Evolutionary conservation across 2,888 invertebrate genomes (phyloP).

Genomic region (Lycophotia porphyrea): DNA sequence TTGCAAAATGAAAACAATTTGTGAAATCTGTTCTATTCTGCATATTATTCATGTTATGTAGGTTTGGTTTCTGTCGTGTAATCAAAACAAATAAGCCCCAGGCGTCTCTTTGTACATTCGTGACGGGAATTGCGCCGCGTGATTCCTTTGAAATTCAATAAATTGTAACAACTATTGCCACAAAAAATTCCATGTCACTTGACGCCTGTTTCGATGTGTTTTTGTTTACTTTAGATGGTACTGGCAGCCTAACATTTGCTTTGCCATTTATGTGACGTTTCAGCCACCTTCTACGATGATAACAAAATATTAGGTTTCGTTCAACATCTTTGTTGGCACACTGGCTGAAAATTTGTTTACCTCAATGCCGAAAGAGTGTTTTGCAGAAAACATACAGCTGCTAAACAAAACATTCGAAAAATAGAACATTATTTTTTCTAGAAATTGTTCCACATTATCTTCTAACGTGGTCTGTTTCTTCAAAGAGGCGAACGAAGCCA

Average conservation of each 20-base stretch:
- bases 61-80: constrained; percentile 42
- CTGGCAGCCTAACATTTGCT: constrained; percentile 30
- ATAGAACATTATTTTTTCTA: not conserved
- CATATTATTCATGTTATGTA: constrained; percentile 3
- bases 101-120: constrained; percentile 63
- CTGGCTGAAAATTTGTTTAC: not conserved
- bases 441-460: constrained; percentile 12
- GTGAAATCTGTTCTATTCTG: constrained; percentile 17
- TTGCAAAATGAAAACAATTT: constrained; percentile 4
- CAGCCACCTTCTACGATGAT: not conserved
- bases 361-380: not conserved
- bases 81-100: constrained; percentile 61
- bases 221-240: constrained; percentile 36
- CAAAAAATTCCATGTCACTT: constrained; percentile 32
- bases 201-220: constrained; percentile 15
- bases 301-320: constrained; percentile 22
- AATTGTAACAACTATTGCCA: constrained; percentile 48
- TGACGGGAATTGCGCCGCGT: constrained; percentile 50
- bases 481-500: not conserved
- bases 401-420: not conserved
- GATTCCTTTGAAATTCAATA: constrained; percentile 63
- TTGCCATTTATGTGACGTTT: constrained; percentile 20
- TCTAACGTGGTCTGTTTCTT: not conserved
- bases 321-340: constrained; percentile 26
- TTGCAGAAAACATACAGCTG: not conserved